Conservation (phyloP, 2,888 invertebrate genomes). For the Pseudoips prasinana region DNA sequence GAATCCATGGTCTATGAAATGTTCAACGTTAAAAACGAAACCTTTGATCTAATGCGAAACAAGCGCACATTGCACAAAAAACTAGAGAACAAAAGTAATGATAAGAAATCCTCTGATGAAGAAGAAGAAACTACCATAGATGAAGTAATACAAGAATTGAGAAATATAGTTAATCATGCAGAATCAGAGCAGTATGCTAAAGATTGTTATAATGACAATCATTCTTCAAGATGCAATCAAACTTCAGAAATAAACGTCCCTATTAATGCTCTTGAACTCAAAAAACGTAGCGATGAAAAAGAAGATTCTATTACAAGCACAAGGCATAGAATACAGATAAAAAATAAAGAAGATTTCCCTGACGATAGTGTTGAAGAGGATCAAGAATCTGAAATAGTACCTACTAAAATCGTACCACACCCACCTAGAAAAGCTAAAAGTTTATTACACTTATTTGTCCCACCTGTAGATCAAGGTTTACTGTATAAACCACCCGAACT, state of each 20-base stretch:
- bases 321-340: conserved; percentile 76
- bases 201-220: conserved; percentile 51
- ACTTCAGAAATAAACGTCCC: conserved; percentile 69
- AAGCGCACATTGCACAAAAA: conserved; percentile 68
- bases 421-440: conserved; percentile 90
- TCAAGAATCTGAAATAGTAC: conserved; percentile 87
- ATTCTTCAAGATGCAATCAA: conserved; percentile 64
- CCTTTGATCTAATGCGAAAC: conserved; percentile 72
- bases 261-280: conserved; percentile 54
- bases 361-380: conserved; percentile 75
- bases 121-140: conserved; percentile 92
- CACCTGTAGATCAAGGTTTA: conserved; percentile 81
- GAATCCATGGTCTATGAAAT: conserved; percentile 84
- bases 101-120: conserved; percentile 79
- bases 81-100: conserved; percentile 55
- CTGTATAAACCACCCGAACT: conserved; percentile 78
- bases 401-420: conserved; percentile 89
- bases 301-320: conserved; percentile 81
- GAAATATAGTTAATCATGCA: conserved; percentile 92
- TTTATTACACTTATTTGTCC: conserved; percentile 85
- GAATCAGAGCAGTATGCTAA: conserved; percentile 85
- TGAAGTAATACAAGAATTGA: conserved; percentile 92
- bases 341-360: conserved; percentile 69
- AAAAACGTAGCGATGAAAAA: conserved; percentile 59
- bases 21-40: conserved; percentile 82